These are phyloP conservation scores for Pemphigus obesinymphae DNA, from an alignment of 1,140 invertebrate species.

Conservation along the genomic window DNA sequence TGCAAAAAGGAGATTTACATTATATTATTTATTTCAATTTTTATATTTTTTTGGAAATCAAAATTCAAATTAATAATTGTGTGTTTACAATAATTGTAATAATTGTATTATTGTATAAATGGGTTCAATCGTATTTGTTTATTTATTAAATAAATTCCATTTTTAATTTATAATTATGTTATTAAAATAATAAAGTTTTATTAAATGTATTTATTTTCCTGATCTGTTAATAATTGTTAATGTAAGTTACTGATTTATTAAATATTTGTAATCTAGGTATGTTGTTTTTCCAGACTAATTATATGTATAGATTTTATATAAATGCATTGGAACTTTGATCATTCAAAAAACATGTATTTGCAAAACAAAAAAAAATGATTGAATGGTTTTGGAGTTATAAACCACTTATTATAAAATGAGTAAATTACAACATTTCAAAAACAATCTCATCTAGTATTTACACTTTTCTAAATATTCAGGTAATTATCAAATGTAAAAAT, in stretches of 20 bases:
- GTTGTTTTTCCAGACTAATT: background rate
- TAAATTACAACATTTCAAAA: no score
- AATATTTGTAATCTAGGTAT: conserved; percentile 6
- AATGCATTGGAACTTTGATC: background rate
- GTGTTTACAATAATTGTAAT: background rate
- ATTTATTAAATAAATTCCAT: background rate
- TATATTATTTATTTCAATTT: background rate
- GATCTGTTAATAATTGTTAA: conserved; percentile 6
- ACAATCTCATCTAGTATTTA: no score
- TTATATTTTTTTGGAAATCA: background rate
- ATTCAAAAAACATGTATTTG: background rate
- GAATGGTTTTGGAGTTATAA: no score
- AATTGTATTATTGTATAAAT: background rate
- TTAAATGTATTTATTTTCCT: background rate
- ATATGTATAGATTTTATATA: background rate
- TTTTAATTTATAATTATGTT: conserved; percentile 7
- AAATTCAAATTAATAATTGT: no score
- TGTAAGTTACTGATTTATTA: conserved; percentile 9
- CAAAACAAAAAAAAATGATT: no score
- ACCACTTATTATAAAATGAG: no score
- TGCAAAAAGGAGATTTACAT: background rate
- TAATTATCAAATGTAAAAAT: no score
- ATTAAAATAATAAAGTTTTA: conserved; percentile 26
- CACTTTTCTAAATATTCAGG: no score
- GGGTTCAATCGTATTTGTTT: background rate